phyloP scores from a whole-genome alignment of 2,888 invertebrate species.

The Kuschelorhynchus macadamiae region DNA sequence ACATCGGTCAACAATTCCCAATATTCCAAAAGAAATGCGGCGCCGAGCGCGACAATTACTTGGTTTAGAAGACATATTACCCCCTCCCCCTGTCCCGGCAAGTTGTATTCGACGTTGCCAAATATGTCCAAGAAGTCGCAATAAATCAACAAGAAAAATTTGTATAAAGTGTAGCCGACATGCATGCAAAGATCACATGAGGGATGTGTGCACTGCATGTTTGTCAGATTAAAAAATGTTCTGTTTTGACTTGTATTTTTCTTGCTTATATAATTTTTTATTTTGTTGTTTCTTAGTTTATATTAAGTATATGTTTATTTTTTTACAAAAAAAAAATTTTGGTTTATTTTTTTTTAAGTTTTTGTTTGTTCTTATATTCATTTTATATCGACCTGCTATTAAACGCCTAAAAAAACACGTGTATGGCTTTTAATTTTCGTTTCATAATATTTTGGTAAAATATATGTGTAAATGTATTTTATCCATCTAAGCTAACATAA shows the following conservation, averaged over 20 bases:
- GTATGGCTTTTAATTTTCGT: background rate
- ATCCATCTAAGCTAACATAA: background rate
- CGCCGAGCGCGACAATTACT: no score
- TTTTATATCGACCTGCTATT: background rate
- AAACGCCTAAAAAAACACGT: background rate
- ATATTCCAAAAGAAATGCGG: no score
- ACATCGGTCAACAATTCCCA: no score
- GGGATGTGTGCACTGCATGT: slow-evolving; percentile 1
- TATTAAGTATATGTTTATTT: background rate
- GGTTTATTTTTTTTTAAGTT: background rate
- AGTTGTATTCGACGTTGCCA: no score
- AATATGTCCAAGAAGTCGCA: no score
- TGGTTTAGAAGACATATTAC: no score
- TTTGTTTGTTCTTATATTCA: background rate
- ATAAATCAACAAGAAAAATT: no score
- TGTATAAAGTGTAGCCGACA: no score
- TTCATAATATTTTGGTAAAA: background rate
- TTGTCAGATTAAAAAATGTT: background rate
- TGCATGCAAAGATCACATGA: no score
- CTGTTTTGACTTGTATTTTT: background rate
- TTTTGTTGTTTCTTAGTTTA: background rate
- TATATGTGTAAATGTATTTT: slow-evolving; percentile 3
- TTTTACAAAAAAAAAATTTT: background rate
- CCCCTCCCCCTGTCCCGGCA: no score
- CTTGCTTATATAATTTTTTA: background rate